phyloP scores from a whole-genome alignment of 2,113 vertebrate species.

The Gopherus evgoodei region DNA sequence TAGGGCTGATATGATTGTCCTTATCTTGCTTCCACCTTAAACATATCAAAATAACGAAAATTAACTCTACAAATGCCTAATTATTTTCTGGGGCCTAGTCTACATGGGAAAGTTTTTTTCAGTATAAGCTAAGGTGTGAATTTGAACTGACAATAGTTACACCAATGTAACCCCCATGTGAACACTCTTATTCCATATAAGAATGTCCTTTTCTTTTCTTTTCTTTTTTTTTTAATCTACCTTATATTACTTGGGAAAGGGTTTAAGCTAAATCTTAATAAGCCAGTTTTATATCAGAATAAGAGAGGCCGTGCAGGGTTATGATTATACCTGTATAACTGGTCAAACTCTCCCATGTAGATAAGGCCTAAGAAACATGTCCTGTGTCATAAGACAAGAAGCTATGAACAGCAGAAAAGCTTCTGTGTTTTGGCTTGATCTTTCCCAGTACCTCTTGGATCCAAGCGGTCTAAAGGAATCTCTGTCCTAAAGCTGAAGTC shows the following conservation, averaged over 20 bases:
- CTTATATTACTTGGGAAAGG: conserved; percentile 58
- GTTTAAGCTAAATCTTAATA: conserved; percentile 38
- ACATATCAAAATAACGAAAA: background rate
- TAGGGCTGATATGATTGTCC: background rate
- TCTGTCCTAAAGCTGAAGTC: conserved; percentile 44
- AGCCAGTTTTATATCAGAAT: conserved; percentile 55
- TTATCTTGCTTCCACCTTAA: background rate
- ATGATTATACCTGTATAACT: conserved; percentile 51
- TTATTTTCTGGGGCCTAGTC: background rate
- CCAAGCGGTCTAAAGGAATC: conserved; percentile 49
- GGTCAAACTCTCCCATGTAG: conserved; percentile 19
- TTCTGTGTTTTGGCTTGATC: conserved; percentile 59
- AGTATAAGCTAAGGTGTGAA: background rate
- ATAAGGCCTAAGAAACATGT: background rate
- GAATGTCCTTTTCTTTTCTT: too few relatives aligned
- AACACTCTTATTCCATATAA: conserved; percentile 21
- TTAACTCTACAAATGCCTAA: background rate
- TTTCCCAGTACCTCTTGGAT: conserved; percentile 43
- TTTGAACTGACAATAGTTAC: conserved; percentile 17
- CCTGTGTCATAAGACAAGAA: conserved; percentile 55
- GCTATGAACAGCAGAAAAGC: conserved; percentile 40
- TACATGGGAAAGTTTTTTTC: background rate
- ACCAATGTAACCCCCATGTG: conserved; percentile 51
- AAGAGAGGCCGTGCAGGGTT: conserved; percentile 57
- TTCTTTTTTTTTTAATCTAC: background rate